These are phyloP conservation scores for Epistrophe grossulariae DNA, from an alignment of 2,888 invertebrate genomes.

Conservation along the genomic window DNA sequence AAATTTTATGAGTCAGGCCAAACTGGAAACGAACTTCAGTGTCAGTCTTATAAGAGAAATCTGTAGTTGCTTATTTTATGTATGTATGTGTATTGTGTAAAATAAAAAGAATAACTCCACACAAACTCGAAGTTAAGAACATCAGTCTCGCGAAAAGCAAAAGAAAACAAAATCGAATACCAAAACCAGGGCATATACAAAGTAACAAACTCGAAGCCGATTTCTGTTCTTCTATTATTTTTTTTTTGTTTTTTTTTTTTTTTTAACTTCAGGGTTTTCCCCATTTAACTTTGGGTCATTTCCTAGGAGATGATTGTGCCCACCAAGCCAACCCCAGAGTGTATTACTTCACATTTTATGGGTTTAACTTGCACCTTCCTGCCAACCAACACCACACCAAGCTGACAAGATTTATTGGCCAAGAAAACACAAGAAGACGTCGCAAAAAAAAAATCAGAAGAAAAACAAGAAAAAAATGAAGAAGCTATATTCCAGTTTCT, in stretches of 20 bases:
- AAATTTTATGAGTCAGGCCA: constrained; percentile 44
- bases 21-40: constrained; percentile 33
- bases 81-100: no score
- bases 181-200: constrained; percentile 13
- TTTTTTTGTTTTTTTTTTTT: constrained; percentile 22
- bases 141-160: constrained; percentile 4
- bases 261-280: constrained; percentile 42
- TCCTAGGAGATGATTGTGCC: constrained; percentile 64
- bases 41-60: not conserved
- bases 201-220: constrained; percentile 31
- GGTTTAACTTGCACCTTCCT: constrained; percentile 45
- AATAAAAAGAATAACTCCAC: not conserved
- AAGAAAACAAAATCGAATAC: constrained; percentile 14
- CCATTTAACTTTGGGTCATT: constrained; percentile 72
- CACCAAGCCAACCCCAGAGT: constrained; percentile 56
- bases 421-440: constrained; percentile 52
- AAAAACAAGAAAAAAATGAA: not conserved
- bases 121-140: constrained; percentile 14
- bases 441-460: constrained; percentile 16
- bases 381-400: constrained; percentile 44
- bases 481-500: constrained; percentile 65
- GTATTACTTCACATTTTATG: constrained; percentile 66
- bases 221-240: constrained; percentile 13
- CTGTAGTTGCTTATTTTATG: constrained; percentile 10
- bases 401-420: constrained; percentile 71